Evolutionary conservation across 2,888 invertebrate genomes (phyloP).

Genomic region (Platycheirus rosarum): DNA sequence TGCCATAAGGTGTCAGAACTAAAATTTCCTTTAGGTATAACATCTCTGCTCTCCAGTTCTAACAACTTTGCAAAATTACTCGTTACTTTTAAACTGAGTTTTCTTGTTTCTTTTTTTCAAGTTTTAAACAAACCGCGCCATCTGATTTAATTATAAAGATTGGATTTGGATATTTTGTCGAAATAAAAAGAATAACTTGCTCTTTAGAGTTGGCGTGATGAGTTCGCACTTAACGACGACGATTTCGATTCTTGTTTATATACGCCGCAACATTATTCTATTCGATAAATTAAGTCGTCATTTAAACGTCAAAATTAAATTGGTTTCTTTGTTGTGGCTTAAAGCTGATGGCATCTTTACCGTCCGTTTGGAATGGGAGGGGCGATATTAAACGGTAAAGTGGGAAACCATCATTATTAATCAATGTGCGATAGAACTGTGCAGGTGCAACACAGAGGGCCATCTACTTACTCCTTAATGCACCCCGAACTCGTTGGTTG

Average conservation of each 20-base stretch:
- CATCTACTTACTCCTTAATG: not conserved
- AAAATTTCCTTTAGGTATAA: too few species aligned
- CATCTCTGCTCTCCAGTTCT: not conserved
- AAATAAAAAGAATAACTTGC: constrained; percentile 27
- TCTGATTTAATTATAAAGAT: not conserved
- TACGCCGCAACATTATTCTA: constrained; percentile 30
- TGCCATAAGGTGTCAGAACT: too few species aligned
- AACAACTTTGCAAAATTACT: not conserved
- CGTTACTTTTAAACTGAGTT: not conserved
- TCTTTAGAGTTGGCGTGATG: constrained; percentile 57
- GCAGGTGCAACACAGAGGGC: constrained; percentile 30
- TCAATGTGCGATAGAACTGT: constrained; percentile 3
- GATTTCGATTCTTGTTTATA: constrained; percentile 37
- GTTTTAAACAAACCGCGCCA: not conserved
- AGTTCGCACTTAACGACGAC: constrained; percentile 46
- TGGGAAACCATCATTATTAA: constrained; percentile 4
- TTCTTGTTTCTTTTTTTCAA: not conserved
- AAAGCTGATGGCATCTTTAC: constrained; percentile 6
- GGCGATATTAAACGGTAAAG: constrained; percentile 1
- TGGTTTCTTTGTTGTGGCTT: constrained; percentile 51
- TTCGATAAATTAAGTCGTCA: constrained; percentile 38
- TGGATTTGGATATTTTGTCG: constrained; percentile 24
- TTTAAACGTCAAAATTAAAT: constrained; percentile 14
- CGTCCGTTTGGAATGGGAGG: too few species aligned
- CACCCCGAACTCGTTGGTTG: constrained; percentile 21